Evolutionary conservation across 2,888 invertebrate species (phyloP), one percentile per base, ranked within the genome.

Genomic region (Druceiella hillmani): DNA sequence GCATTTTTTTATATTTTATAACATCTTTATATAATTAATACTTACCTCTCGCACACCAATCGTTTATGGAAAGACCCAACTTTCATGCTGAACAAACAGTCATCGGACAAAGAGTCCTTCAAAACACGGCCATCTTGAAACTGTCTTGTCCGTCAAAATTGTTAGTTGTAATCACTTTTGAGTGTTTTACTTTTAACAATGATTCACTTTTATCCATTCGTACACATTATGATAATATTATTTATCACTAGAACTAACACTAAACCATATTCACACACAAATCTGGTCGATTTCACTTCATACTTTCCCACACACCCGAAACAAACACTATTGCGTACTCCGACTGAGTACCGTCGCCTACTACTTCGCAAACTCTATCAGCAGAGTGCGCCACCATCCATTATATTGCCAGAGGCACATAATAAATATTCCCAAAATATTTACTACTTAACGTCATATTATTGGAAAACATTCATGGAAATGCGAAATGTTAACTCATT

Each of bases 51-150:
- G 63, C 75, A 76, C 72, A 72, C 61, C 69, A 69, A 61, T 65
- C 74, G 73, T 64, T 73, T 71, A 66, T 64, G 67, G 74, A 76
- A 71, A 64, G 74, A 75, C 72, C 69, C 75, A 72, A 77, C 73
- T 78, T 74, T 75, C 79, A 80, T 80, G 74, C 74, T 80, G 79
- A 71, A 72, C 76, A 69, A 74, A 73, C 74, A 64, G 73, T 77
- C 76, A 72, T 66, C 64, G 76, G 68, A 72, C 71, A 77, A 76
- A 76, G 75, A 69, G 72, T 74, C 75, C 74, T 74, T 78, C 77
- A 79, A 77, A 75, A 75, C 73, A 75, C 80, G 78, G 79, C 79
- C 80, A 81, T 81, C 77, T 80, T 80, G 80, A 71, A 74, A 70
- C 68, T 55, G 68, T 68, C n/a, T n/a, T n/a, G n/a, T n/a, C 59